Percentiles rank a stretch among this genome's conserved stretches.
These are phyloP conservation scores for Vireo griseus DNA, from an alignment of 2,797 vertebrate species.

Conservation along the genomic window DNA sequence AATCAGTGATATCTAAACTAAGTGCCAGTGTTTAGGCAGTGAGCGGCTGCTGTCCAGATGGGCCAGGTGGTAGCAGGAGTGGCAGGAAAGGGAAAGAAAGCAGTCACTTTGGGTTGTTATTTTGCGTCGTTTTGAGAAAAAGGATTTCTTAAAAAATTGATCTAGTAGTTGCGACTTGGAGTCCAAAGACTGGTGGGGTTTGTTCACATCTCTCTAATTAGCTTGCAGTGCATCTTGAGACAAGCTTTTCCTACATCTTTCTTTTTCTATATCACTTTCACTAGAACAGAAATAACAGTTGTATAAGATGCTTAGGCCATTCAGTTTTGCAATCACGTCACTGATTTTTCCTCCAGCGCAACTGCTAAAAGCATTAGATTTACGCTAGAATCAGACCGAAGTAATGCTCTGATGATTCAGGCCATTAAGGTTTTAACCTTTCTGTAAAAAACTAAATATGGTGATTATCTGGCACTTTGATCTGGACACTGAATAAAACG, in stretches of 20 bases:
- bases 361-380: conserved; percentile 48
- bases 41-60: not conserved
- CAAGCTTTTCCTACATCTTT: not conserved
- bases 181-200: not conserved
- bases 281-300: not conserved
- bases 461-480: conserved; percentile 49
- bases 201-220: not conserved
- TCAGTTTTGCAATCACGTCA: not conserved
- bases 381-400: conserved; percentile 1
- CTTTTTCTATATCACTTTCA: not conserved
- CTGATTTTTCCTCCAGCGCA: not conserved
- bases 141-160: fast-evolving
- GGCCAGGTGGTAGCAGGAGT: not conserved
- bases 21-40: not conserved
- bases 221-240: not conserved
- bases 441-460: conserved; percentile 34
- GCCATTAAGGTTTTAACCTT: conserved; percentile 59
- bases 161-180: not conserved
- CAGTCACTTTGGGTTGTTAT: not conserved
- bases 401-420: conserved; percentile 56
- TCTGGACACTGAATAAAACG: conserved; percentile 41
- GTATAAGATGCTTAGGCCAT: not conserved
- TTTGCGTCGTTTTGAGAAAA: not conserved
- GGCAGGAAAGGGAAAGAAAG: not conserved
- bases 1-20: not conserved